Evolutionary conservation across 1,140 invertebrate genomes (phyloP).

Genomic region (Euwallacea fornicatus): DNA sequence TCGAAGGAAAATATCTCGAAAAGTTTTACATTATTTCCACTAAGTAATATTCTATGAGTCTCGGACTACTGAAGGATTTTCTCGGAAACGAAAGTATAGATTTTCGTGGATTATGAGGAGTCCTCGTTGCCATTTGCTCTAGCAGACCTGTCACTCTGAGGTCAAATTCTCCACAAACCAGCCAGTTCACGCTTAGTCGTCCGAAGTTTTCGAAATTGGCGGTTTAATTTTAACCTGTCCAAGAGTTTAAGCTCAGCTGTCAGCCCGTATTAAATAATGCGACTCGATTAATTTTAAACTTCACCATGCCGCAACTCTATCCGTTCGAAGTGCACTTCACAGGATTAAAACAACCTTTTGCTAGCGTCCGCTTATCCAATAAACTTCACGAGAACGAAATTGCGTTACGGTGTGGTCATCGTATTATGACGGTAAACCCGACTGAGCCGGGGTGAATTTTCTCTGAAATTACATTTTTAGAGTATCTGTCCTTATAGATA

Average conservation of each 20-base stretch:
- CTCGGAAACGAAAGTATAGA: no score
- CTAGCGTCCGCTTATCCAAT: slow-evolving; percentile 1
- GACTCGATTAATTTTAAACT: slow-evolving; percentile 5
- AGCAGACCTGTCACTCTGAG: no score
- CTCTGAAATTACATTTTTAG: background rate
- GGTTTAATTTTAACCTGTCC: slow-evolving; percentile 5
- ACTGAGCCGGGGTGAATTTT: background rate
- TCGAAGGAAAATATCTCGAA: no score
- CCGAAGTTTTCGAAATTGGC: slow-evolving; percentile 4
- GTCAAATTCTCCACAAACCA: background rate
- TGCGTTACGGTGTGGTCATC: background rate
- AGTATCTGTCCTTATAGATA: background rate
- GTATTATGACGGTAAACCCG: slow-evolving; percentile 1
- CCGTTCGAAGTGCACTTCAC: slow-evolving; percentile 2
- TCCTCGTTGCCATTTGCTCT: no score
- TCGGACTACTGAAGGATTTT: no score
- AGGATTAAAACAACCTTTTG: background rate
- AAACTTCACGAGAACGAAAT: slow-evolving; percentile 3
- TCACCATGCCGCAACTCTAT: background rate
- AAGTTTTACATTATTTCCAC: no score
- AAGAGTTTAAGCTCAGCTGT: slow-evolving; percentile 1
- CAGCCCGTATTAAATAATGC: slow-evolving; percentile 1
- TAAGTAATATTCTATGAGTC: no score
- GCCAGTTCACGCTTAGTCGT: background rate
- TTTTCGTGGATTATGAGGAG: no score